Percentiles rank a stretch among this genome's conserved stretches.
Evolutionary conservation across 2,888 invertebrate genomes (phyloP).

Genomic region (Scaptomyza tumidula): DNA sequence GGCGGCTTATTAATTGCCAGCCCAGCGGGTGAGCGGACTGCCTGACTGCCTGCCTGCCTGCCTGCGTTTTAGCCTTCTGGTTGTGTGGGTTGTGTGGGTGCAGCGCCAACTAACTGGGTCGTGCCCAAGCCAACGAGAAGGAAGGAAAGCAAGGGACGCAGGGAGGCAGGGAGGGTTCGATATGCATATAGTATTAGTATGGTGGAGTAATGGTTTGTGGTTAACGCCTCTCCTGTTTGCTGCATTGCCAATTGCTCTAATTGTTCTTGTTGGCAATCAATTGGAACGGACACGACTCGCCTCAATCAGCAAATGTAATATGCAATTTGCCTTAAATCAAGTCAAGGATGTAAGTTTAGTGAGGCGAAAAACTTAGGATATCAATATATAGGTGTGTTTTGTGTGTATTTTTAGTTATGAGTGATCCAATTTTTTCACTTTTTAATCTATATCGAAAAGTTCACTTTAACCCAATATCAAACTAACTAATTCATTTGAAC

Average conservation of each 20-base stretch:
- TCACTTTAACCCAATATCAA: no score
- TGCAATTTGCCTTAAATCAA: slow-evolving; percentile 5
- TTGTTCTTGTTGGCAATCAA: slow-evolving; percentile 39
- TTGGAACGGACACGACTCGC: slow-evolving; percentile 24
- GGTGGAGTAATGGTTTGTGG: slow-evolving; percentile 8
- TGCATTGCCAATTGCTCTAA: slow-evolving; percentile 43
- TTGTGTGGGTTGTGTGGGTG: slow-evolving; percentile 41
- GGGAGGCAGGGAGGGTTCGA: neutral
- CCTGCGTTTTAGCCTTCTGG: neutral
- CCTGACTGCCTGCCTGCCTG: slow-evolving; percentile 1
- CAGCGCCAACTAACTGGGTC: slow-evolving; percentile 47
- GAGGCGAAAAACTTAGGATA: no score
- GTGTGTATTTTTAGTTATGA: no score
- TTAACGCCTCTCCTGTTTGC: slow-evolving; percentile 33
- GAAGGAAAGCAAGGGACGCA: no score
- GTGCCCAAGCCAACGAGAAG: slow-evolving; percentile 1
- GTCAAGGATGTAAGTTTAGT: slow-evolving; percentile 1
- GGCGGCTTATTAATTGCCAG: slow-evolving; percentile 58
- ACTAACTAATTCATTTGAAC: no score
- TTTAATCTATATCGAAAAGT: no score
- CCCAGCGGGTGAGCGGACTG: slow-evolving; percentile 41
- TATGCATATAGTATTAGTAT: neutral
- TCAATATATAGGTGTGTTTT: no score
- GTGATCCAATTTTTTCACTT: no score
- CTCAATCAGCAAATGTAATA: slow-evolving; percentile 8